Percentiles rank a stretch among this genome's conserved stretches.
Evolutionary conservation across 2,888 invertebrate species (phyloP).

Genomic region (Cyrtodaria siliqua): DNA sequence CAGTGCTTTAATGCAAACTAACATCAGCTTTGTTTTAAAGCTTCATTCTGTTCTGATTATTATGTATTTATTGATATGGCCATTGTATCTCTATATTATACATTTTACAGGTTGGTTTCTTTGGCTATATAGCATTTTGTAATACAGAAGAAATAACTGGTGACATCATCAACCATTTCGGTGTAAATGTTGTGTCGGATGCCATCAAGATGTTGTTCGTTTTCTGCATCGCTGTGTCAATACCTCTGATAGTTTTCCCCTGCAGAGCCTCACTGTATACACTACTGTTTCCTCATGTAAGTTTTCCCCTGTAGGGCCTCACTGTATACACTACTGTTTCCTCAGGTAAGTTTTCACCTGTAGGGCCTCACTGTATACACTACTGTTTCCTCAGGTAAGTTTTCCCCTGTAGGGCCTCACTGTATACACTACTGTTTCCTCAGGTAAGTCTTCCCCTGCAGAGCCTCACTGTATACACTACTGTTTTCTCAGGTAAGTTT

Average conservation of each 20-base stretch:
- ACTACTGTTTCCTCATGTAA: slow-evolving; percentile 93
- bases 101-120: slow-evolving; percentile 92
- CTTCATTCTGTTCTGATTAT: too few relatives aligned
- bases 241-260: slow-evolving; percentile 98
- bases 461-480: too few relatives aligned
- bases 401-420: neutral
- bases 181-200: slow-evolving; percentile 92
- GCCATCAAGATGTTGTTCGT: slow-evolving; percentile 98
- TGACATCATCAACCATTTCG: slow-evolving; percentile 95
- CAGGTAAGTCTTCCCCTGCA: too few relatives aligned
- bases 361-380: neutral
- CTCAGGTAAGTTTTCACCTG: neutral
- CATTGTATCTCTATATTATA: too few relatives aligned
- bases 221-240: slow-evolving; percentile 97
- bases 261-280: slow-evolving; percentile 97
- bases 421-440: neutral
- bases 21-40: too few relatives aligned
- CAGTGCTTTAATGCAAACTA: too few relatives aligned
- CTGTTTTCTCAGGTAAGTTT: too few relatives aligned
- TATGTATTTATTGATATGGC: too few relatives aligned
- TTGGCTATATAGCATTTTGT: slow-evolving; percentile 96
- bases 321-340: neutral
- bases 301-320: slow-evolving; percentile 41
- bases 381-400: neutral
- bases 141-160: slow-evolving; percentile 88